Conservation (phyloP, 2,888 invertebrate species). For the Frankliniella fusca region DNA sequence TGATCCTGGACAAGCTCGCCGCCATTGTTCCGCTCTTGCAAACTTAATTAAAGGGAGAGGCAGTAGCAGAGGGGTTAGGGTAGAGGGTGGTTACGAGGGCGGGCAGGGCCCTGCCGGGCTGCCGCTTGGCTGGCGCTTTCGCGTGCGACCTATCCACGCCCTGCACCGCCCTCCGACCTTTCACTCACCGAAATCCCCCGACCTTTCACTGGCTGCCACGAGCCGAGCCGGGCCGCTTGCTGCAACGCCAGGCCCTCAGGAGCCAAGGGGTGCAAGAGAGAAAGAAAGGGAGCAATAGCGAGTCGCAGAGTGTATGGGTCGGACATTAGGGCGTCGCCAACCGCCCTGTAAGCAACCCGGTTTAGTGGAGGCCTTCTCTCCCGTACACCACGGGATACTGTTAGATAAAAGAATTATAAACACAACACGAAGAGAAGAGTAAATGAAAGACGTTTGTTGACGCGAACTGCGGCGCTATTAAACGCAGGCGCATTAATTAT, state of each 20-base stretch:
- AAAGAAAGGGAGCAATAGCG: not conserved
- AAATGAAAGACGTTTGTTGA: too few species aligned
- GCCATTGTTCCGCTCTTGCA: constrained; percentile 24
- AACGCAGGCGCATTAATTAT: too few species aligned
- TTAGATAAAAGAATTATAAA: too few species aligned
- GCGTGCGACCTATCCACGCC: constrained; percentile 17
- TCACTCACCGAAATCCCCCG: not conserved
- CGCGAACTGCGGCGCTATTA: too few species aligned
- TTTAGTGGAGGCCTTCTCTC: too few species aligned
- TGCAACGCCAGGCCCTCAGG: not conserved
- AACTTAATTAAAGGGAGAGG: constrained; percentile 25
- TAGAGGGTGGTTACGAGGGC: too few species aligned
- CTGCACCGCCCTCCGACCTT: constrained; percentile 10
- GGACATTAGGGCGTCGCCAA: not conserved
- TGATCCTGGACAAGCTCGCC: constrained; percentile 25
- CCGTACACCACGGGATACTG: too few species aligned
- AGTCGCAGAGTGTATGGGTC: not conserved
- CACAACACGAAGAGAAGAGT: too few species aligned
- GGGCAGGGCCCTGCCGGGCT: not conserved
- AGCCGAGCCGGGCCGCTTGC: not conserved
- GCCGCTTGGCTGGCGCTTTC: constrained; percentile 17
- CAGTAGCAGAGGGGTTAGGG: not conserved
- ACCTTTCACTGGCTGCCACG: not conserved
- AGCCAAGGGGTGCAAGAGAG: not conserved
- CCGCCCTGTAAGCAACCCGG: too few species aligned